These are phyloP conservation scores for Daboia siamensis DNA, from an alignment of 2,113 vertebrate genomes.

Conservation along the genomic window DNA sequence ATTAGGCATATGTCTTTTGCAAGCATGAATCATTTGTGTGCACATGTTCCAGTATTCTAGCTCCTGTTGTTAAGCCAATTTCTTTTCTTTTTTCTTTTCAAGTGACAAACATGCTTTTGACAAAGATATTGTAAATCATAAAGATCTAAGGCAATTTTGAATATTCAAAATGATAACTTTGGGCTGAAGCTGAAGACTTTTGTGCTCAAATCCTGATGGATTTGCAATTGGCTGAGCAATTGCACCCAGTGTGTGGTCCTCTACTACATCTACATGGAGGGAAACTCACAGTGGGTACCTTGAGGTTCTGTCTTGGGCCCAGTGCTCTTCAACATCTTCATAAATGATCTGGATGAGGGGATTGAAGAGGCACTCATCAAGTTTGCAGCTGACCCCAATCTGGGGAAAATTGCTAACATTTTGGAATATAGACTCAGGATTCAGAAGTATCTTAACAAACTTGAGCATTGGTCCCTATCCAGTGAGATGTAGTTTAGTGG, in stretches of 20 bases:
- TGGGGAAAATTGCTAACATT: not conserved
- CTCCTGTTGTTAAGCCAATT: not conserved
- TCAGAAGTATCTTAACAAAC: not conserved
- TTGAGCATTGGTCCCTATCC: not conserved
- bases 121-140: not conserved
- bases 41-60: not conserved
- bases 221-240: not conserved
- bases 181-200: not conserved
- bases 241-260: not conserved
- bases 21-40: not conserved
- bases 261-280: not conserved
- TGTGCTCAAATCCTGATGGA: not conserved
- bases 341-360: not conserved
- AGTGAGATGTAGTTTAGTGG: not conserved
- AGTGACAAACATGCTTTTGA: conserved; percentile 31
- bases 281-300: not conserved
- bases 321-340: not conserved
- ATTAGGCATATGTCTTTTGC: not conserved
- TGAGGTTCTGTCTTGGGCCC: not conserved
- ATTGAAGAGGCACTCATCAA: not conserved
- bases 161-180: not conserved
- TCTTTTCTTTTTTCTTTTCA: conserved; percentile 16
- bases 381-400: not conserved
- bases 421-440: not conserved
- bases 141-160: not conserved